phyloP scores from a whole-genome alignment of 2,113 vertebrate species.

The Gobio gobio region DNA sequence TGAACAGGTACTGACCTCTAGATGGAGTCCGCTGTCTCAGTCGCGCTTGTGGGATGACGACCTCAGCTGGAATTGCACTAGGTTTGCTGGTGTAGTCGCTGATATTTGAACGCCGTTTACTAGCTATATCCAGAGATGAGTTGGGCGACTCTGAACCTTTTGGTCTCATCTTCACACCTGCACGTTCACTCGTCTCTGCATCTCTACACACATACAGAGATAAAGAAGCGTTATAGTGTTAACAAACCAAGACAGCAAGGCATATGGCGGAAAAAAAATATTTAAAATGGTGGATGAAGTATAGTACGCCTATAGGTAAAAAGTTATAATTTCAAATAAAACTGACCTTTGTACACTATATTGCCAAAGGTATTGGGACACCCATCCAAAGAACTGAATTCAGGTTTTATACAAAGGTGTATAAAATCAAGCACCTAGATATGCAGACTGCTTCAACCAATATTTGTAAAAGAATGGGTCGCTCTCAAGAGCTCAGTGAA shows the following conservation, averaged over 20 bases:
- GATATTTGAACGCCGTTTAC: slow-evolving; percentile 76
- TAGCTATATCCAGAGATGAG: slow-evolving; percentile 86
- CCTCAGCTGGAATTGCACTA: slow-evolving; percentile 71
- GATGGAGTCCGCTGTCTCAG: slow-evolving; percentile 82
- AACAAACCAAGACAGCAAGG: neutral
- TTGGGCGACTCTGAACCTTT: slow-evolving; percentile 87
- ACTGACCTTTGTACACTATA: no score
- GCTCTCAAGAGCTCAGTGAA: no score
- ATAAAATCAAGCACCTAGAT: no score
- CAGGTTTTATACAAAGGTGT: no score
- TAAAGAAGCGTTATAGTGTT: neutral
- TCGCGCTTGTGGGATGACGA: slow-evolving; percentile 75
- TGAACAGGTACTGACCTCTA: slow-evolving; percentile 73
- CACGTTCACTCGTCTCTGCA: slow-evolving; percentile 69
- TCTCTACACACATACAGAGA: slow-evolving; percentile 71
- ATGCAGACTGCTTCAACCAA: no score
- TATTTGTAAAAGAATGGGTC: no score
- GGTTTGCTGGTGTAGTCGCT: slow-evolving; percentile 75
- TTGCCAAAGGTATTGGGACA: no score
- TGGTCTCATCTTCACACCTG: slow-evolving; percentile 71
- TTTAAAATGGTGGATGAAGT: neutral
- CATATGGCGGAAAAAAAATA: neutral
- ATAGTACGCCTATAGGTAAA: neutral
- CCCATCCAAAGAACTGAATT: no score
- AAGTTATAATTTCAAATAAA: neutral